Evolutionary conservation across 2,113 vertebrate species (phyloP).

Genomic region (Hoplias malabaricus): DNA sequence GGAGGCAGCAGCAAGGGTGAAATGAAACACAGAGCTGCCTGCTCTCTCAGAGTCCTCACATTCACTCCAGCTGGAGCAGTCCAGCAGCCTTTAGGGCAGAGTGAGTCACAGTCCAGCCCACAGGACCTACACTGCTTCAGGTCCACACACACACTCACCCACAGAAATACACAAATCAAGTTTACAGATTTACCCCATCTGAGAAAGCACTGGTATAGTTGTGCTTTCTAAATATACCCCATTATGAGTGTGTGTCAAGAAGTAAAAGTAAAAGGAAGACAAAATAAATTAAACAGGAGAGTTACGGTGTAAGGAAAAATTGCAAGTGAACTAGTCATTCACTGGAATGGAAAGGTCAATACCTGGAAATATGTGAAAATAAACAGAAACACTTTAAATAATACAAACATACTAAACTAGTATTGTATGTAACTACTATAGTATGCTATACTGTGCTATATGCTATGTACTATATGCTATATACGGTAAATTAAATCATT

Average conservation of each 20-base stretch:
- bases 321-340: too few relatives aligned
- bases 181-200: not conserved
- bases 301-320: too few relatives aligned
- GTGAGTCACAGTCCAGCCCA: constrained; percentile 30
- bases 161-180: not conserved
- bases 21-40: not conserved
- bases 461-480: too few relatives aligned
- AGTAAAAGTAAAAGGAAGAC: not conserved
- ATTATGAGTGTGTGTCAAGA: not conserved
- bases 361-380: too few relatives aligned
- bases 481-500: too few relatives aligned
- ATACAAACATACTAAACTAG: too few relatives aligned
- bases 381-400: too few relatives aligned
- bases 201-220: not conserved
- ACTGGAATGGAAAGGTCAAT: too few relatives aligned
- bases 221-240: not conserved
- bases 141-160: not conserved
- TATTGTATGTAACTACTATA: too few relatives aligned
- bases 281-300: too few relatives aligned
- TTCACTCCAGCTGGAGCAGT: constrained; percentile 18
- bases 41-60: constrained; percentile 10
- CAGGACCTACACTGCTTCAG: constrained; percentile 2
- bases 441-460: too few relatives aligned
- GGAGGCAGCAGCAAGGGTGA: constrained; percentile 11
- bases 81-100: constrained; percentile 25